A percentile compares a stretch with the other conserved stretches of the same genome.
Conservation (phyloP, 2,888 invertebrate genomes). For the Phrixothrix hirtus region DNA sequence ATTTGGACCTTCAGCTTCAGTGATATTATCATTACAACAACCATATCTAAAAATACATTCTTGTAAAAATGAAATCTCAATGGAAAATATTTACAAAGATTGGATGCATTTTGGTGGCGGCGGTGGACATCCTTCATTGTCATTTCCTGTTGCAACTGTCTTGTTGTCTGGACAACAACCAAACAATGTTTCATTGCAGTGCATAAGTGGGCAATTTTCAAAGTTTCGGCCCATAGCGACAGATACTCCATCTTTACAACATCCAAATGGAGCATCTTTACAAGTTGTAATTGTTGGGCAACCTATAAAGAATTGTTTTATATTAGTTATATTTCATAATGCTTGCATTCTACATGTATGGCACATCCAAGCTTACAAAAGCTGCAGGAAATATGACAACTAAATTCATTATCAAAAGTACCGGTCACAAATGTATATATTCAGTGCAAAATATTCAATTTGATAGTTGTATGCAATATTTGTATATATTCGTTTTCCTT, state of each 20-base stretch:
- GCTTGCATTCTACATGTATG: too few relatives aligned
- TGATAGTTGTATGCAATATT: too few relatives aligned
- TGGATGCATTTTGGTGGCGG: slow-evolving; percentile 63
- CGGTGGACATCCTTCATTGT: slow-evolving; percentile 80
- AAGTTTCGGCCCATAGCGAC: slow-evolving; percentile 71
- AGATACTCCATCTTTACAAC: slow-evolving; percentile 83
- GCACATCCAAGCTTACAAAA: too few relatives aligned
- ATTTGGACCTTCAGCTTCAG: slow-evolving; percentile 60
- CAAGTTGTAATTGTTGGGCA: slow-evolving; percentile 77
- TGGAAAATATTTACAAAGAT: slow-evolving; percentile 57
- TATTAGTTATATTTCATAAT: too few relatives aligned
- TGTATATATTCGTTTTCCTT: too few relatives aligned
- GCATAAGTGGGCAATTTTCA: slow-evolving; percentile 75
- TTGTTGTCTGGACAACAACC: slow-evolving; percentile 85
- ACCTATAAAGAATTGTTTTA: slow-evolving; percentile 58
- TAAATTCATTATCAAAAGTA: too few relatives aligned
- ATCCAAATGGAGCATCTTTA: slow-evolving; percentile 73
- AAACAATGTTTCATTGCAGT: slow-evolving; percentile 77
- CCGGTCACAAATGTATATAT: too few relatives aligned
- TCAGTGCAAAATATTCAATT: too few relatives aligned
- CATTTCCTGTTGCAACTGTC: slow-evolving; percentile 78
- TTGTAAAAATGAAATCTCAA: slow-evolving; percentile 1
- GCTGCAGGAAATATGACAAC: too few relatives aligned
- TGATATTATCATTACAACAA: slow-evolving; percentile 81
- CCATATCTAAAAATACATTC: slow-evolving; percentile 64